These are phyloP conservation scores for Dryococelus australis DNA, from an alignment of 2,888 invertebrate species.

Conservation along the genomic window DNA sequence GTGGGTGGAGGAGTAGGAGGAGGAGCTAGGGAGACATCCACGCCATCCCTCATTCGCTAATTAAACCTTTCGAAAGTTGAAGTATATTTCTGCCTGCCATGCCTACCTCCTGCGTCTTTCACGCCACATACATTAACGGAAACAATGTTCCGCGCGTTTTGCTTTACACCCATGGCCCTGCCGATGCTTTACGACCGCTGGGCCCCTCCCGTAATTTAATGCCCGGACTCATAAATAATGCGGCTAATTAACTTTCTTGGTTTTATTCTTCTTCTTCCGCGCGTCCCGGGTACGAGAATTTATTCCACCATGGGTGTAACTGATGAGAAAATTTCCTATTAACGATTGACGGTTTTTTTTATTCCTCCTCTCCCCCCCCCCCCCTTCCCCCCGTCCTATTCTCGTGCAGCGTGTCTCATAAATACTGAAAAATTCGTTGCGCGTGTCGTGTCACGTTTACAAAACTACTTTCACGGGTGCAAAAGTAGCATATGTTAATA, in stretches of 20 bases:
- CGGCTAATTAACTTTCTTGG: neutral
- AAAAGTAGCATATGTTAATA: neutral
- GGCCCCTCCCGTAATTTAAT: neutral
- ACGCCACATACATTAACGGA: neutral
- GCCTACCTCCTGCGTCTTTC: neutral
- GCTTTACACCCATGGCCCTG: neutral
- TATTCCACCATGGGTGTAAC: neutral
- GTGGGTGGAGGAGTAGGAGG: neutral
- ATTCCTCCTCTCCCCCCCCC: no score
- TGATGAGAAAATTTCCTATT: neutral
- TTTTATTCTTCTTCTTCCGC: no score
- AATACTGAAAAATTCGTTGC: neutral
- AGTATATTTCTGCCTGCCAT: neutral
- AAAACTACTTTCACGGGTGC: neutral
- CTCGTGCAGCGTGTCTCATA: neutral
- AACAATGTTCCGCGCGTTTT: slow-evolving; percentile 5
- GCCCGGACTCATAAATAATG: neutral
- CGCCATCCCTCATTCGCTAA: slow-evolving; percentile 2
- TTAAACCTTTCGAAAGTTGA: slow-evolving; percentile 6
- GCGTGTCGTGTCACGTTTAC: neutral
- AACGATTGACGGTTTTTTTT: neutral
- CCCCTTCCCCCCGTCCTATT: no score
- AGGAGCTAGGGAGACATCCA: neutral
- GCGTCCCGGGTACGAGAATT: neutral
- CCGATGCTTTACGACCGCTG: neutral